Evolutionary conservation across 2,888 invertebrate genomes (phyloP), one percentile per base, ranked within the genome.

Genomic region (Isotomurus palustris): DNA sequence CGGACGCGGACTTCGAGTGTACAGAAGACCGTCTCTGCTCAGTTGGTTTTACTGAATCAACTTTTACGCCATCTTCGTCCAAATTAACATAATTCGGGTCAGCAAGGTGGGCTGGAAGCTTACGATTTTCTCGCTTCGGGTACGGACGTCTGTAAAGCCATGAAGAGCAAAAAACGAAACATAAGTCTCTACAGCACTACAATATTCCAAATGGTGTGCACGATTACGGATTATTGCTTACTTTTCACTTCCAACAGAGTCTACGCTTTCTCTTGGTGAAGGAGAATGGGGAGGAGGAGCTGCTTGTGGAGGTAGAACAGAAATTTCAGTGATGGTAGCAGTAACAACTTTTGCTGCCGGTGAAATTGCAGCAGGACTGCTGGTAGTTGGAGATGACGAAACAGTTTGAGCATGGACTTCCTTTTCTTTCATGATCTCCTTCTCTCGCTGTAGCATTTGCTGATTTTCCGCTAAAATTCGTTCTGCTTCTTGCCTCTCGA

Each of bases 51-150:
- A 28, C 41, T 24, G 43, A 47, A 25, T 25, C 47, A 27, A 28
- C 41, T 38, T 44, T 44, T 3, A 27, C 59, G 6, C 53, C 49
- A 21, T 70, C 68, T 14, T 69, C 68, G 10, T 69, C 67, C 35
- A 66, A 59, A 28, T 61, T 60, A 22, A 68, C 45, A 45, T 65
- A 67, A 38, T 70, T 70, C 19, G 76, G 72, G 56, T 78, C 78
- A 0, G 79, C 80, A 44, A 82, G 77, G 72, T 81, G 82, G 17
- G 82, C 79, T 19, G 83, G 82, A 28, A 81, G 79, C 73, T 84
- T 84, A 62, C 82, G 81, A 60, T 81, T 38, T 69, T 72, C 58
- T 29, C 69, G 74, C 73, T 66, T 56, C 51, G 70, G 60, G 17
- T 49, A 49, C 3, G 49, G 49, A 14, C 28, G n/a, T 22, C 36